Percentiles rank a stretch among this genome's conserved stretches.
These are phyloP conservation scores for Hassar affinis DNA, from an alignment of 2,113 vertebrate genomes.

Conservation along the genomic window DNA sequence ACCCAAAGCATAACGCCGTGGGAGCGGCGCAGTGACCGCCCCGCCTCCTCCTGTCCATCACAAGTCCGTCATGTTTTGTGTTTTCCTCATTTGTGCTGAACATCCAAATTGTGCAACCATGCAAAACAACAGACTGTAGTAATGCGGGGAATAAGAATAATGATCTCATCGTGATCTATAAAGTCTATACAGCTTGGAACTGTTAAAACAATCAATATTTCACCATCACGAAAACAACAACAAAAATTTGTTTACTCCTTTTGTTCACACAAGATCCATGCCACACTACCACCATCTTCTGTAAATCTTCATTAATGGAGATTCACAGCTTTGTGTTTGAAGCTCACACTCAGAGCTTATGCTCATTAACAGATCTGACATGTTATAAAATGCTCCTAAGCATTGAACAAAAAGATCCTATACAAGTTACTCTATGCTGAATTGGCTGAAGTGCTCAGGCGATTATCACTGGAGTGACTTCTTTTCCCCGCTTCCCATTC, in stretches of 20 bases:
- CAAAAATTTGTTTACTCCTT: neutral
- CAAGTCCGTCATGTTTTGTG: neutral
- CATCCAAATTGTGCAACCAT: slow-evolving; percentile 36
- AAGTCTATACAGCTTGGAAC: slow-evolving; percentile 23
- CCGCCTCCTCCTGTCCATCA: neutral
- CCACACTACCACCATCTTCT: neutral
- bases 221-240: neutral
- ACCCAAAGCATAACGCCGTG: neutral
- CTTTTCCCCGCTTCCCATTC: slow-evolving; percentile 41
- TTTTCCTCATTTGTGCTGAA: slow-evolving; percentile 9
- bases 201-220: neutral
- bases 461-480: neutral
- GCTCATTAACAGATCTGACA: neutral
- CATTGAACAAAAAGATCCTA: neutral
- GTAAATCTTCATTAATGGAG: slow-evolving; percentile 12
- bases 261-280: neutral
- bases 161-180: slow-evolving; percentile 2
- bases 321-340: neutral
- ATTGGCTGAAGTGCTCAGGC: slow-evolving; percentile 22
- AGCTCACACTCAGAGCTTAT: neutral
- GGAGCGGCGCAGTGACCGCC: no score
- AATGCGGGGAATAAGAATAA: neutral
- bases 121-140: slow-evolving; percentile 23
- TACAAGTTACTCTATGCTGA: neutral
- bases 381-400: neutral